Evolutionary conservation across 1,140 invertebrate species (phyloP).

Genomic region (Bombyx mori): DNA sequence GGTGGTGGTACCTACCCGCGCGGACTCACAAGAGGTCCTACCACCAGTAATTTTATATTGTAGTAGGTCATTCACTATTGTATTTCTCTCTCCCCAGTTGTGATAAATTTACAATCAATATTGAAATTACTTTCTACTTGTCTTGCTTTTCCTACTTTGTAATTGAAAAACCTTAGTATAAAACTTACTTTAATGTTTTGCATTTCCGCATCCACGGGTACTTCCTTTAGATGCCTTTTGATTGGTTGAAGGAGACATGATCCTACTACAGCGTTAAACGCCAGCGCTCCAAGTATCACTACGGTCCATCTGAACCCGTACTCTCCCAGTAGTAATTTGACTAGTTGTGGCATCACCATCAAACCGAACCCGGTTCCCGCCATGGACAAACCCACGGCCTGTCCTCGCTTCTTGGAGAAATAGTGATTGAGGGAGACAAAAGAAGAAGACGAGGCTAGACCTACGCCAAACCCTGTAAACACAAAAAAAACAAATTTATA

Average conservation of each 20-base stretch:
- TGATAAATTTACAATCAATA: too few relatives aligned
- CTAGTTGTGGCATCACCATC: conserved; percentile 82
- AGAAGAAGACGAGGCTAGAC: conserved; percentile 77
- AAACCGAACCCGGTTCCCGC: conserved; percentile 82
- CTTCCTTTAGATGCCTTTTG: conserved; percentile 76
- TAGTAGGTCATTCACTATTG: too few relatives aligned
- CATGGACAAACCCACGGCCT: conserved; percentile 82
- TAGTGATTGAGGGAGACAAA: conserved; percentile 83
- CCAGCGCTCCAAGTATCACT: conserved; percentile 76
- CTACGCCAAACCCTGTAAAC: conserved; percentile 77
- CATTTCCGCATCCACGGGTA: conserved; percentile 72
- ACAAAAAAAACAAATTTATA: conserved; percentile 4
- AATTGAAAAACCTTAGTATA: not conserved
- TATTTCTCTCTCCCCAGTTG: too few relatives aligned
- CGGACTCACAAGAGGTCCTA: too few relatives aligned
- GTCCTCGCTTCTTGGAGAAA: conserved; percentile 80
- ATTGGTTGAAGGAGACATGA: conserved; percentile 78
- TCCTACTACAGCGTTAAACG: conserved; percentile 77
- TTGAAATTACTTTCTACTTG: too few relatives aligned
- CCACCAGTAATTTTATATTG: too few relatives aligned
- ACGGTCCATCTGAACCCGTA: conserved; percentile 78
- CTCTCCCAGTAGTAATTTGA: conserved; percentile 73
- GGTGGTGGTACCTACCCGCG: too few relatives aligned
- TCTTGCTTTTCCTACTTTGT: too few relatives aligned
- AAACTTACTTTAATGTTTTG: conserved; percentile 62